Evolutionary conservation across 1,140 invertebrate species (phyloP), one percentile per base, ranked within the genome.

Genomic region (Lepidurus arcticus): DNA sequence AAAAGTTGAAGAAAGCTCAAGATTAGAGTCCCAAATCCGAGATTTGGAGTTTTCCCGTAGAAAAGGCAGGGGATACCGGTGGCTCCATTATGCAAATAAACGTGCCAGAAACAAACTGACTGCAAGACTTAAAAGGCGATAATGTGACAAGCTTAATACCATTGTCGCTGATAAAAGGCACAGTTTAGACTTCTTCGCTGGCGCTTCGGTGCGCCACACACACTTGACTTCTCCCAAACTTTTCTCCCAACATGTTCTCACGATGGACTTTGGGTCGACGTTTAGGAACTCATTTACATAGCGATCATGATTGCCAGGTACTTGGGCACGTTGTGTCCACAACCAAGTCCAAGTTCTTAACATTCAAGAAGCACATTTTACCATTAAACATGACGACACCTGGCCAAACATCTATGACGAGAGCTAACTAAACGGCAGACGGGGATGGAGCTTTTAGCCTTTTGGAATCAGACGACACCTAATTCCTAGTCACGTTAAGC

Each of bases 111-210:
- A 65, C 53, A 13, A 65, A 65, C 53, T 65, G 53, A 65, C 21
- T 65, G 16, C 21, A 65, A 13, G 53, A 65, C 53, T 65, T 65
- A 16, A 65, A 65, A 65, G 53, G 53, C 21, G 53, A 65, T 65
- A 65, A 65, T 47, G 53, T 65, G 53, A 65, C 53, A 65, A 65
- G 53, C 53, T 65, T 65, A 65, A 65, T 65, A 65, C 53, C 53
- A 65, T 65, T 65, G 53, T 65, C 53, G 53, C 53, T 65, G 53
- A 65, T 65, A 65, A 65, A 65, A 65, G 53, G 9, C 53, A 13
- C 53, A 65, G 53, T 13, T 65, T 65, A 65, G 34, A 34, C 34
- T 21, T 65, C 6, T 65, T 65, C 53, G 53, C 16, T 21, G 21
- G 53, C 53, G 45, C 21, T 65, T 21, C 10, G 45, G n/a, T 13